phyloP scores from a whole-genome alignment of 2,113 vertebrate genomes.

The Epinephelus moara region DNA sequence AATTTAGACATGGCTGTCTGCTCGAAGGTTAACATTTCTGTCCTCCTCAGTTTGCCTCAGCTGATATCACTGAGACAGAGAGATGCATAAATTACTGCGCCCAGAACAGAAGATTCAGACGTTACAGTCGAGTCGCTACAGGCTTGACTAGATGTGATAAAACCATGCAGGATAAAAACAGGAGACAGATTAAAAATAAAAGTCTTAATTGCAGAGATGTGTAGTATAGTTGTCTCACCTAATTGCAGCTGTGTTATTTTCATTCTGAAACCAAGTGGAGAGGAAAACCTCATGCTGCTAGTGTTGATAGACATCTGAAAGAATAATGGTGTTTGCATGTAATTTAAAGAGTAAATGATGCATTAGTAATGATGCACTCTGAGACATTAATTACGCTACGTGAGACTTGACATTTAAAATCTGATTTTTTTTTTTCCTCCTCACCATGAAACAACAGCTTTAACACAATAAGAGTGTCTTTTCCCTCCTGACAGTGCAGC shows the following conservation, averaged over 20 bases:
- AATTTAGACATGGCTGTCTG: not conserved
- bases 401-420: slow-evolving; percentile 20
- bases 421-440: not conserved
- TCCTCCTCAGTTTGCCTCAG: not conserved
- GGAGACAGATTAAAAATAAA: not conserved
- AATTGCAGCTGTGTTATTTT: slow-evolving; percentile 6
- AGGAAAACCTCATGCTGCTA: slow-evolving; percentile 11
- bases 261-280: not conserved
- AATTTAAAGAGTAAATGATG: slow-evolving; percentile 26
- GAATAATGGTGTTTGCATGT: not conserved
- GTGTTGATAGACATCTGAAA: slow-evolving; percentile 6
- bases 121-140: not conserved
- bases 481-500: not conserved
- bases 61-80: slow-evolving; percentile 1
- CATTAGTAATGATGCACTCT: slow-evolving; percentile 12
- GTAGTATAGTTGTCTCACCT: not conserved
- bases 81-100: not conserved
- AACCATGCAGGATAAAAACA: not conserved
- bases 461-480: not conserved
- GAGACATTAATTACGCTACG: slow-evolving; percentile 10
- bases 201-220: not conserved
- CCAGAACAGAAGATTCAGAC: not conserved
- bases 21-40: not conserved
- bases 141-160: not conserved
- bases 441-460: not conserved